A percentile compares a stretch with the other conserved stretches of the same genome.
phyloP scores from a whole-genome alignment of 2,113 vertebrate species.

The Cyphomyrus plagiostoma region DNA sequence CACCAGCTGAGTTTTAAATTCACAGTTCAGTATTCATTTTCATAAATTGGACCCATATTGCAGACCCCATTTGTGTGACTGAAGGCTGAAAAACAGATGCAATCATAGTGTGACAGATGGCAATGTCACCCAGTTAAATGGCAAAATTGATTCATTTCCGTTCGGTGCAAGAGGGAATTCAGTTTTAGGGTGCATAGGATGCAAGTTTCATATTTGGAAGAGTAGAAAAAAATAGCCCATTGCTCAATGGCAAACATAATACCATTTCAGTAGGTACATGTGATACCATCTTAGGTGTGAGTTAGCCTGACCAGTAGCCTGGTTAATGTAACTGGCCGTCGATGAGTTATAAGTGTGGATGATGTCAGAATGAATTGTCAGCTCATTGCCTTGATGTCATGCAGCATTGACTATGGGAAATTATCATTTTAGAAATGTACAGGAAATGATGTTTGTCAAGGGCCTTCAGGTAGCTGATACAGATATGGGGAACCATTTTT shows the following conservation, averaged over 20 bases:
- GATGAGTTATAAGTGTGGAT: neutral
- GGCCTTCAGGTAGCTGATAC: neutral
- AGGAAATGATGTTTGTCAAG: neutral
- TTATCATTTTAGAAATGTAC: neutral
- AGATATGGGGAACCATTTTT: neutral
- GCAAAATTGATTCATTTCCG: neutral
- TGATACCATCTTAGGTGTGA: neutral
- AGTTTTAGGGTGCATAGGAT: neutral
- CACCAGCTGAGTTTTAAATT: slow-evolving; percentile 1
- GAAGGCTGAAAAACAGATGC: neutral
- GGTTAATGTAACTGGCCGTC: neutral
- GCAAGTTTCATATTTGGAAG: neutral
- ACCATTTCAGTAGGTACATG: neutral
- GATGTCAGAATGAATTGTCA: neutral
- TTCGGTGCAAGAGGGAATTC: neutral
- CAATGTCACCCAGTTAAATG: neutral
- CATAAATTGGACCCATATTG: neutral
- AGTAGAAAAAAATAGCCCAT: neutral
- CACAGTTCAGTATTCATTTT: slow-evolving; percentile 2
- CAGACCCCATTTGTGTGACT: neutral
- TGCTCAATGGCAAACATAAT: neutral
- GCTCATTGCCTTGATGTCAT: neutral
- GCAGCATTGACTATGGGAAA: neutral
- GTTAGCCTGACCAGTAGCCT: neutral
- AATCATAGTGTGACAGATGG: neutral